Conservation (phyloP, 2,797 vertebrate species). For the Poecile montanus region DNA sequence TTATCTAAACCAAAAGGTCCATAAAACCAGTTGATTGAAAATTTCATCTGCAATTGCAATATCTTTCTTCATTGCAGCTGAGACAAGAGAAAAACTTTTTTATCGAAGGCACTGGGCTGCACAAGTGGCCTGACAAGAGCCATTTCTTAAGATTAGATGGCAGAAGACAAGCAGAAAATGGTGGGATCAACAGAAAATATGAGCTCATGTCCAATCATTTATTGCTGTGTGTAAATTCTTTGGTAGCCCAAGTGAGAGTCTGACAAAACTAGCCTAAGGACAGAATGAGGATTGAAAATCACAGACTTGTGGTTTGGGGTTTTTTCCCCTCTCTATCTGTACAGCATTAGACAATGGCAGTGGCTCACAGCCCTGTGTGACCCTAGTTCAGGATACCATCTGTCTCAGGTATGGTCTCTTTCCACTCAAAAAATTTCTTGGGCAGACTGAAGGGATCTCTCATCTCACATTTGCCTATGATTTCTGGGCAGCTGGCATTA, state of each 20-base stretch:
- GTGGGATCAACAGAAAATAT: conserved; percentile 4
- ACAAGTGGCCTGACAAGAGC: background rate
- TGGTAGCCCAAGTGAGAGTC: background rate
- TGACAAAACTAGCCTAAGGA: background rate
- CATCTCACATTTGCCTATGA: background rate
- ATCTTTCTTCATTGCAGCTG: background rate
- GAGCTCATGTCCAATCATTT: background rate
- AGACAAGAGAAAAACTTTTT: background rate
- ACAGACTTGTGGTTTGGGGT: background rate
- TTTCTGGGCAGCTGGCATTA: background rate
- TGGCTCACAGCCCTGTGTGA: background rate
- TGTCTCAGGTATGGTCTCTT: background rate
- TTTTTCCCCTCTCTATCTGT: background rate
- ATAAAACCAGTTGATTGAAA: background rate
- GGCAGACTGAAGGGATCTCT: background rate
- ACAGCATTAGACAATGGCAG: background rate
- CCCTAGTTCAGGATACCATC: background rate
- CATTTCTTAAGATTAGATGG: background rate
- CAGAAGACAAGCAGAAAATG: conserved; percentile 1
- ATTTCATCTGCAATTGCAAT: background rate
- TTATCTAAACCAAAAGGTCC: background rate
- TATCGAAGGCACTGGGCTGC: background rate
- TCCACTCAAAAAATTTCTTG: background rate
- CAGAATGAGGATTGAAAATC: background rate
- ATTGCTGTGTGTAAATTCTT: background rate